Conservation (phyloP, 1,140 invertebrate species). For the Neelides sp. region DNA sequence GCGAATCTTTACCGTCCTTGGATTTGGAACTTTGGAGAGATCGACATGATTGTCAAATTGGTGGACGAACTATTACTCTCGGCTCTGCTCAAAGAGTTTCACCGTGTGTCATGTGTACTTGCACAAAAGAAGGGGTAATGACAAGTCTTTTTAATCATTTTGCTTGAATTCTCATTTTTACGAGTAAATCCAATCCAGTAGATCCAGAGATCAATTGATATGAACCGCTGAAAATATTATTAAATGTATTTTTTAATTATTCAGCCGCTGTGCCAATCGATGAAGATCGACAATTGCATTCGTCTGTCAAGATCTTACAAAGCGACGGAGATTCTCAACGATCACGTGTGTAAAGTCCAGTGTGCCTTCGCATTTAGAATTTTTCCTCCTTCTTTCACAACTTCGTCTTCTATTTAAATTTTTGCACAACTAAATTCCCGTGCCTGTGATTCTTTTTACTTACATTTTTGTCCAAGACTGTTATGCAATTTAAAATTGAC, state of each 20-base stretch:
- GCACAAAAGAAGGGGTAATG: constrained; percentile 48
- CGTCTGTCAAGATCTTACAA: constrained; percentile 37
- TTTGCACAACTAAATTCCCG: too few relatives aligned
- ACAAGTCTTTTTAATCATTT: background rate
- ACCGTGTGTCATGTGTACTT: constrained; percentile 49
- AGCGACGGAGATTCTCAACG: constrained; percentile 38
- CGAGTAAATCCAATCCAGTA: background rate
- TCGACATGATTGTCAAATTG: constrained; percentile 38
- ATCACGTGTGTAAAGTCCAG: constrained; percentile 45
- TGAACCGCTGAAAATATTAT: background rate
- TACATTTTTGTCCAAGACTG: too few relatives aligned
- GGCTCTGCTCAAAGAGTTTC: constrained; percentile 43
- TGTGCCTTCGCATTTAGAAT: constrained; percentile 44
- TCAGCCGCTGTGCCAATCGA: constrained; percentile 43
- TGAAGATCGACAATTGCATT: constrained; percentile 44
- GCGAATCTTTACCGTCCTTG: constrained; percentile 36
- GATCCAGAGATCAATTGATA: background rate
- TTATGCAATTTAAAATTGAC: too few relatives aligned
- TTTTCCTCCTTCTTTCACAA: constrained; percentile 35
- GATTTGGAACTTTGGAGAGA: constrained; percentile 42
- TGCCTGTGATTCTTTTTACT: too few relatives aligned
- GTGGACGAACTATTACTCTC: constrained; percentile 38
- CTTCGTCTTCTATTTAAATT: too few relatives aligned
- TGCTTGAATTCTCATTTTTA: background rate
- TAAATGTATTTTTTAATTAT: constrained; percentile 22